Conservation (phyloP, 2,113 vertebrate genomes). For the Carassius auratus region DNA sequence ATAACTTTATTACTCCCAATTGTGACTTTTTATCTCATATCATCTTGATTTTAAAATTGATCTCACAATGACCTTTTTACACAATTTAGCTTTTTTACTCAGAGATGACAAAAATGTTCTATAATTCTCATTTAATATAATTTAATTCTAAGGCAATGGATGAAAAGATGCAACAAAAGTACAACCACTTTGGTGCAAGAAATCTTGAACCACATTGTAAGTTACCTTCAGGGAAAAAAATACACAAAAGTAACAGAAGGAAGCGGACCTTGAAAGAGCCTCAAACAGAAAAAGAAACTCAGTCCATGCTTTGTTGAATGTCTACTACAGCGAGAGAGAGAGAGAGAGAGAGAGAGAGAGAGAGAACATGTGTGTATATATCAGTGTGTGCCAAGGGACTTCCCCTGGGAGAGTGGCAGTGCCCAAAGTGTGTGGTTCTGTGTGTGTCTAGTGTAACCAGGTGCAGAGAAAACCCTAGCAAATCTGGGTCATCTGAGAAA, state of each 20-base stretch:
- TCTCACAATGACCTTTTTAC: neutral
- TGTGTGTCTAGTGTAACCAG: conserved; percentile 26
- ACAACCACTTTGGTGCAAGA: neutral
- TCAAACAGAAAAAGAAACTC: conserved; percentile 36
- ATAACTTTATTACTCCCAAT: no score
- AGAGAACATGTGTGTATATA: conserved; percentile 19
- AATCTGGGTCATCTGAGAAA: conserved; percentile 33
- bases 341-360: no score
- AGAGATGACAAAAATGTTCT: neutral
- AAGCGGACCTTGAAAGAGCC: neutral
- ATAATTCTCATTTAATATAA: neutral
- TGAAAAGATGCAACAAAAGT: neutral
- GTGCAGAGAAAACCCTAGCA: conserved; percentile 9
- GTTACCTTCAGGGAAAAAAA: neutral
- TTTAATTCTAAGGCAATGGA: neutral
- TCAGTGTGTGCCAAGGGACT: conserved; percentile 29
- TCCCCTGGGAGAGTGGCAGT: conserved; percentile 38
- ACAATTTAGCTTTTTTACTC: neutral
- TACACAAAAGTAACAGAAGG: neutral
- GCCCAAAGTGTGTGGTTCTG: conserved; percentile 26
- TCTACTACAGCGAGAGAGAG: neutral
- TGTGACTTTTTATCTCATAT: no score
- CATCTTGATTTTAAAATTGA: neutral
- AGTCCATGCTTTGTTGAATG: conserved; percentile 18
- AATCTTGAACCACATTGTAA: neutral